phyloP scores from a whole-genome alignment of 1,140 invertebrate genomes.

The Capitella teleta region DNA sequence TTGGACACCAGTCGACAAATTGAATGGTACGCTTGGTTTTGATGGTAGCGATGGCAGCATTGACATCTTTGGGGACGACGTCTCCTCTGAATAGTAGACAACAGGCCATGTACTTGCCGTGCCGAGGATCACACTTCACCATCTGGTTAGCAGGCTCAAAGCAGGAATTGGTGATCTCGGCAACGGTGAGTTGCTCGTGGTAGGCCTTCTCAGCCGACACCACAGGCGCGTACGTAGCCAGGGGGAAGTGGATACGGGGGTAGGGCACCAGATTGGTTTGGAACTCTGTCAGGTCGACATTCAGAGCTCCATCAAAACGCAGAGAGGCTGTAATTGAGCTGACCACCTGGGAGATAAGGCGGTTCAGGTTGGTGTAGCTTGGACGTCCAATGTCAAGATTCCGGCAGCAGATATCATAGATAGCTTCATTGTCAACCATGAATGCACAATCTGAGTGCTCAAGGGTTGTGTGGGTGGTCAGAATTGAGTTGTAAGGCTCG shows the following conservation, averaged over 20 bases:
- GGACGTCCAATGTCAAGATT: constrained; percentile 59
- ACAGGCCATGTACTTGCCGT: constrained; percentile 78
- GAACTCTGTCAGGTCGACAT: constrained; percentile 73
- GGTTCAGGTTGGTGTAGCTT: constrained; percentile 69
- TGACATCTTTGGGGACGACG: constrained; percentile 65
- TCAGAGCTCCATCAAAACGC: constrained; percentile 76
- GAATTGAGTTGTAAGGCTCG: constrained; percentile 75
- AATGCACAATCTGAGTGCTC: constrained; percentile 72
- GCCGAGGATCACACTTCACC: constrained; percentile 79
- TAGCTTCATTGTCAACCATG: constrained; percentile 75
- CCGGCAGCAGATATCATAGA: constrained; percentile 67
- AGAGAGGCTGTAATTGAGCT: constrained; percentile 51
- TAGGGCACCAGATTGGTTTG: constrained; percentile 45
- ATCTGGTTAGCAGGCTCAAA: constrained; percentile 82
- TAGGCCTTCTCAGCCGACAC: constrained; percentile 39
- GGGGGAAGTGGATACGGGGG: constrained; percentile 38
- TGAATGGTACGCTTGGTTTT: constrained; percentile 16
- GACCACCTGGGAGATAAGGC: constrained; percentile 59
- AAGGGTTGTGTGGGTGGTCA: constrained; percentile 67
- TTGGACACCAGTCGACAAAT: constrained; percentile 9
- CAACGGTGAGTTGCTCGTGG: constrained; percentile 47
- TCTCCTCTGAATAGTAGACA: constrained; percentile 43
- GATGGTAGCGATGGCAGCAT: constrained; percentile 60
- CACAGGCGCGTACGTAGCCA: constrained; percentile 36
- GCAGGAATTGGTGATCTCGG: constrained; percentile 76